phyloP scores from a whole-genome alignment of 2,888 invertebrate genomes.

The Cremastinae sp. region DNA sequence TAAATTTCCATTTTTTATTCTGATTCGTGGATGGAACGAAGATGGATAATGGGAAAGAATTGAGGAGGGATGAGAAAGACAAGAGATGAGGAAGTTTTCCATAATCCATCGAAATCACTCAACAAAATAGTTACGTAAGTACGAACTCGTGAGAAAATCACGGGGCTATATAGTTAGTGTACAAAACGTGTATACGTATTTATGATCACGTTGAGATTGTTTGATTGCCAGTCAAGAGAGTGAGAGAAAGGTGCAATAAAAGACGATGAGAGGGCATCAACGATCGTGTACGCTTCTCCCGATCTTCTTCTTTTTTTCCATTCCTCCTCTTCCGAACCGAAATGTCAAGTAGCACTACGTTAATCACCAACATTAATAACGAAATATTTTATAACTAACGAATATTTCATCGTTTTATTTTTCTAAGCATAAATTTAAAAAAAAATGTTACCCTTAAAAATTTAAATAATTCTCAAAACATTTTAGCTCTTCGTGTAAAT shows the following conservation, averaged over 20 bases:
- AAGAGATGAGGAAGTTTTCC: constrained; percentile 23
- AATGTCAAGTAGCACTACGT: constrained; percentile 77
- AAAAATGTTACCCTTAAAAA: too few species aligned
- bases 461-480: too few species aligned
- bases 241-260: constrained; percentile 40
- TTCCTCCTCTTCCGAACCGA: constrained; percentile 61
- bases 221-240: constrained; percentile 34
- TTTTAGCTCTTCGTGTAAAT: too few species aligned
- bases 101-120: constrained; percentile 41
- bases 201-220: constrained; percentile 27
- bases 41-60: background rate
- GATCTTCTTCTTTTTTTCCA: constrained; percentile 18
- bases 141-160: constrained; percentile 31
- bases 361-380: constrained; percentile 74
- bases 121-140: constrained; percentile 45
- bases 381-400: constrained; percentile 9
- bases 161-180: constrained; percentile 16
- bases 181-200: constrained; percentile 23
- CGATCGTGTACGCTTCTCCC: constrained; percentile 38
- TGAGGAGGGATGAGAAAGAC: background rate
- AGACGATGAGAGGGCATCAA: constrained; percentile 39
- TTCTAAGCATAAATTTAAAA: too few species aligned
- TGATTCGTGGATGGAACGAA: too few species aligned
- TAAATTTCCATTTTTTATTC: too few species aligned
- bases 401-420: background rate